phyloP scores from a whole-genome alignment of 2,113 vertebrate genomes.

The Pterocles burchelli region DNA sequence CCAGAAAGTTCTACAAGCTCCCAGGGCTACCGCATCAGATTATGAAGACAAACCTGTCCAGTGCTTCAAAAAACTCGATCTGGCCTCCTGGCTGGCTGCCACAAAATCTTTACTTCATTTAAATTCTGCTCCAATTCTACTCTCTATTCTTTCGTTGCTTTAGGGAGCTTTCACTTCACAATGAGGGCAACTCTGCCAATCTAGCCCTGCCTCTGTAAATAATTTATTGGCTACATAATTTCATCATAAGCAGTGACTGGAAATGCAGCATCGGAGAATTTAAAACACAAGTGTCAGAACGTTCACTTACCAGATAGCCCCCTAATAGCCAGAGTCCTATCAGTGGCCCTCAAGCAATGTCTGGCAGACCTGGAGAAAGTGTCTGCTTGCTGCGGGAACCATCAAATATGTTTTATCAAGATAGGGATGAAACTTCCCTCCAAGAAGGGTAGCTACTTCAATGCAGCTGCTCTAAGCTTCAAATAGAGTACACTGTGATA shows the following conservation, averaged over 20 bases:
- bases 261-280: not conserved
- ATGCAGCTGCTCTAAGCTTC: not conserved
- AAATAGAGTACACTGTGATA: not conserved
- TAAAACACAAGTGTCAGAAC: not conserved
- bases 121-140: constrained; percentile 51
- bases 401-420: not conserved
- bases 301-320: not conserved
- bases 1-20: constrained; percentile 21
- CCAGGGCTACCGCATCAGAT: not conserved
- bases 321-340: not conserved
- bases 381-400: not conserved
- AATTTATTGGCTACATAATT: constrained; percentile 59
- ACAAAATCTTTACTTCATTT: constrained; percentile 60
- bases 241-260: constrained; percentile 22
- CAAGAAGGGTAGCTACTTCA: not conserved
- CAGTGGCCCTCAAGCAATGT: not conserved
- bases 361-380: not conserved
- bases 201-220: constrained; percentile 48
- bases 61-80: not conserved
- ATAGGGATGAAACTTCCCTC: not conserved
- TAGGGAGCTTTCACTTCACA: constrained; percentile 36
- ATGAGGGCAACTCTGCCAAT: constrained; percentile 37
- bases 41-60: not conserved
- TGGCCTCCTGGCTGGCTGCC: constrained; percentile 1
- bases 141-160: constrained; percentile 41